Evolutionary conservation across 2,113 vertebrate species (phyloP).

Genomic region (Myotis davidii): DNA sequence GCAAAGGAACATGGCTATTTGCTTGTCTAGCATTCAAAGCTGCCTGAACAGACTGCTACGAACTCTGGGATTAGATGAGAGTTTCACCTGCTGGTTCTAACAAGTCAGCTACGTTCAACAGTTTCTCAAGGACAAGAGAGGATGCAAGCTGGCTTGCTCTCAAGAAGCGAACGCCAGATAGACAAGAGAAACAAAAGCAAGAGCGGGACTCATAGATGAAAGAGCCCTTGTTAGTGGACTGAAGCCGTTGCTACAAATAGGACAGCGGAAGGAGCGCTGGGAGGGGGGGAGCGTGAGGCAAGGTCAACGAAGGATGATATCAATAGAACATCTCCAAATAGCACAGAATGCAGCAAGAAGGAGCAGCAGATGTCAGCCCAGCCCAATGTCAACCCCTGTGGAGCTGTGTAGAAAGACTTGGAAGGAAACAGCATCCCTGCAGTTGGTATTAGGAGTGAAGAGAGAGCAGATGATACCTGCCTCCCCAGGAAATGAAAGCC

Average conservation of each 20-base stretch:
- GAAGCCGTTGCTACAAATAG: slow-evolving; percentile 74
- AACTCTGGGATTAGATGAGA: not conserved
- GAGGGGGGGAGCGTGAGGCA: slow-evolving; percentile 71
- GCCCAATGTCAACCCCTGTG: slow-evolving; percentile 75
- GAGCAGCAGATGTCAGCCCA: slow-evolving; percentile 80
- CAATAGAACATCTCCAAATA: slow-evolving; percentile 78
- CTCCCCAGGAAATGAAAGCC: slow-evolving; percentile 55
- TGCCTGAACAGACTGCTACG: not conserved
- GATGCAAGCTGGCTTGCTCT: slow-evolving; percentile 50
- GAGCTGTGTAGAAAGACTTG: slow-evolving; percentile 76
- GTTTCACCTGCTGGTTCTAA: slow-evolving; percentile 42
- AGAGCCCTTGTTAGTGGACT: slow-evolving; percentile 70
- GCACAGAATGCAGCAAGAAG: slow-evolving; percentile 79
- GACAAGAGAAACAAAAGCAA: slow-evolving; percentile 70
- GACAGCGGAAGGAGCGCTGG: slow-evolving; percentile 75
- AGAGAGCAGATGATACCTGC: slow-evolving; percentile 66
- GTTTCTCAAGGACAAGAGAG: slow-evolving; percentile 64
- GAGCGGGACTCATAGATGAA: slow-evolving; percentile 63
- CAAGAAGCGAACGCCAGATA: slow-evolving; percentile 62
- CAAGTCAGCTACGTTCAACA: slow-evolving; percentile 51
- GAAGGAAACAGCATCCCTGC: slow-evolving; percentile 74
- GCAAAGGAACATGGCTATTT: slow-evolving; percentile 61
- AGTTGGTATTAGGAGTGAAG: slow-evolving; percentile 66
- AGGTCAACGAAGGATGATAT: slow-evolving; percentile 81
- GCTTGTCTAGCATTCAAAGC: slow-evolving; percentile 42